A percentile compares a stretch with the other conserved stretches of the same genome.
Evolutionary conservation across 2,888 invertebrate genomes (phyloP).

Genomic region (Folsomia manolachei): DNA sequence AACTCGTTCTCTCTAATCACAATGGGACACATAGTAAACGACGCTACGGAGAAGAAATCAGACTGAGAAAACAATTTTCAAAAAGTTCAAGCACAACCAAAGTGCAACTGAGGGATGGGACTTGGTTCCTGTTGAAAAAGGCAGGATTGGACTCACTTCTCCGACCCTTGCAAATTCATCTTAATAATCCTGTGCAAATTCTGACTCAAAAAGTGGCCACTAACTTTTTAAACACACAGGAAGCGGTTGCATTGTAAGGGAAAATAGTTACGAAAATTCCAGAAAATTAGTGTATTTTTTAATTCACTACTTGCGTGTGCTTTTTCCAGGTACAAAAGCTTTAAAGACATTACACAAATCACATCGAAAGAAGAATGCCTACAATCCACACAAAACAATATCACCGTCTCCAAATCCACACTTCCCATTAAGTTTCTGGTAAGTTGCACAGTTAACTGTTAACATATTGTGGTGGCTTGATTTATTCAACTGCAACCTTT

Average conservation of each 20-base stretch:
- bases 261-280: background rate
- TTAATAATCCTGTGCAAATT: slow-evolving; percentile 11
- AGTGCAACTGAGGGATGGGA: background rate
- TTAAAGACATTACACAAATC: background rate
- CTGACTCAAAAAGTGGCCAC: slow-evolving; percentile 4
- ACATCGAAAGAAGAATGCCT: background rate
- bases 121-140: background rate
- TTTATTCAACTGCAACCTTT: too few relatives aligned
- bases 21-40: slow-evolving; percentile 8
- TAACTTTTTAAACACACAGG: background rate
- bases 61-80: background rate
- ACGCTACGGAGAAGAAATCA: slow-evolving; percentile 10
- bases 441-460: background rate
- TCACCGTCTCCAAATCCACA: background rate
- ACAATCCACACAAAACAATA: background rate
- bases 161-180: slow-evolving; percentile 8
- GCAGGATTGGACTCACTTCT: slow-evolving; percentile 7
- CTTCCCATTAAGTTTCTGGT: background rate
- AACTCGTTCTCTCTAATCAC: slow-evolving; percentile 2
- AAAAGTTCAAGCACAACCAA: background rate
- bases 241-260: slow-evolving; percentile 3
- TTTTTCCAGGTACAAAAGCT: slow-evolving; percentile 8
- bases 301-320: background rate
- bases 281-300: background rate
- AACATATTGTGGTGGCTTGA: too few relatives aligned